Base-by-base conservation (phyloP, 2,888 invertebrate species). In the Synergus laeviventris region DNA sequence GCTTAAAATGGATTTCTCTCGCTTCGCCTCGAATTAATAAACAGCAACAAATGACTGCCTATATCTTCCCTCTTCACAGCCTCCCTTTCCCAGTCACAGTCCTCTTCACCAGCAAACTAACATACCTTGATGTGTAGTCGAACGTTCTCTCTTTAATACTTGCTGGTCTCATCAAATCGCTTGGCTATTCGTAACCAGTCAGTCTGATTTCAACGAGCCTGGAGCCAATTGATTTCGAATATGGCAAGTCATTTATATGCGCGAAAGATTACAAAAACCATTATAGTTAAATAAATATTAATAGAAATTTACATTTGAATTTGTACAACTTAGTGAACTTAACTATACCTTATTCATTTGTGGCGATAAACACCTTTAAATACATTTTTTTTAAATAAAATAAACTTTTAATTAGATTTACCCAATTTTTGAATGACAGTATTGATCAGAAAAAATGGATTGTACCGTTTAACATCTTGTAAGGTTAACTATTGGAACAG, bases 11-110 rank as follows among this genome's bases (percentile, higher is more conserved):
- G 86, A 86, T 87, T 86, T 86, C 86, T 89, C 86, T 87, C 86
- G 87, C 86, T 87, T 87, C 87, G 87, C 83, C 86, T 86, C 87
- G 88, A 89, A 89, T 89, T 89, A 89, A 89, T 89, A 88, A 89
- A 88, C 88, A 88, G 86, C 87, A 87, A 89, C 89, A 88, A 89
- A 89, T 87, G 86, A 88, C 87, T 86, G 84, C 85, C 85, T 86
- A 86, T 87, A 86, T 85, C 85, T 86, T 78, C 79, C 81, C 82
- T 82, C 79, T 80, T 81, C 81, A 76, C 82, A 75, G 79, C 77
- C 78, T 61, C 75, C 78, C 75, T 78, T 77, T 78, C 76, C 60
- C 76, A 39, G 62, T 12, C 18, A 36, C 38, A 39, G 38, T 62
- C 62, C 16, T 45, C 45, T 66, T 70, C 45, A 70, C 66, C 24